A percentile compares a stretch with the other conserved stretches of the same genome.
Evolutionary conservation across 2,797 vertebrate species (phyloP).

Genomic region (Lepilemur septentrionalis): DNA sequence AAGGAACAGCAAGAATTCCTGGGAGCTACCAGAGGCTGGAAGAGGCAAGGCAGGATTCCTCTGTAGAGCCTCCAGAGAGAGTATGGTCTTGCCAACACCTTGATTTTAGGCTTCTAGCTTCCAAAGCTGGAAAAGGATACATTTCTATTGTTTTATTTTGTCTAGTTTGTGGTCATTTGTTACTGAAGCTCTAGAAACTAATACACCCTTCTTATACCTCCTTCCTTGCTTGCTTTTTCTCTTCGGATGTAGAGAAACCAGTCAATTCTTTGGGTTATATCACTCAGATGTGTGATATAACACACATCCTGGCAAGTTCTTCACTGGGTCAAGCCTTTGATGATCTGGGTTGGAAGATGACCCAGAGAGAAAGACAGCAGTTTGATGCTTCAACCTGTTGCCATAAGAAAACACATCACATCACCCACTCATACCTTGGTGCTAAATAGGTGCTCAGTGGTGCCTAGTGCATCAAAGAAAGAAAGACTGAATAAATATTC

Average conservation of each 20-base stretch:
- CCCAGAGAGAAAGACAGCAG: not conserved
- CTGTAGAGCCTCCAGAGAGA: not conserved
- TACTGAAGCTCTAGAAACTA: not conserved
- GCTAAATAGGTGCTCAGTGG: not conserved
- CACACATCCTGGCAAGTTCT: not conserved
- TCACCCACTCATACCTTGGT: not conserved
- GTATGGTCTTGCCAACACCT: not conserved
- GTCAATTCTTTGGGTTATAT: not conserved
- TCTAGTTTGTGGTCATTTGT: not conserved
- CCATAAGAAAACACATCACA: not conserved
- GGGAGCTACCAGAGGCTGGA: not conserved
- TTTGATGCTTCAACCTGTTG: not conserved
- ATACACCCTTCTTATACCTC: not conserved
- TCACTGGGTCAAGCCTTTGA: not conserved
- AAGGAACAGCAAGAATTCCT: not conserved
- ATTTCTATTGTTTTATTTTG: not conserved
- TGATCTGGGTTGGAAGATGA: not conserved
- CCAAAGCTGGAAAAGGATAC: not conserved
- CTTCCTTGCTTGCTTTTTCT: not conserved
- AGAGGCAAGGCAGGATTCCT: not conserved
- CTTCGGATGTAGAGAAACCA: not conserved
- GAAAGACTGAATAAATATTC: not conserved
- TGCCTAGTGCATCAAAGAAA: not conserved
- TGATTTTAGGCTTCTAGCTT: not conserved
- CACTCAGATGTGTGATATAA: not conserved